Evolutionary conservation across 30 jellyfish, hydroid and myxozoan species (phyloP).

Genomic region (Morbakka virulenta): DNA sequence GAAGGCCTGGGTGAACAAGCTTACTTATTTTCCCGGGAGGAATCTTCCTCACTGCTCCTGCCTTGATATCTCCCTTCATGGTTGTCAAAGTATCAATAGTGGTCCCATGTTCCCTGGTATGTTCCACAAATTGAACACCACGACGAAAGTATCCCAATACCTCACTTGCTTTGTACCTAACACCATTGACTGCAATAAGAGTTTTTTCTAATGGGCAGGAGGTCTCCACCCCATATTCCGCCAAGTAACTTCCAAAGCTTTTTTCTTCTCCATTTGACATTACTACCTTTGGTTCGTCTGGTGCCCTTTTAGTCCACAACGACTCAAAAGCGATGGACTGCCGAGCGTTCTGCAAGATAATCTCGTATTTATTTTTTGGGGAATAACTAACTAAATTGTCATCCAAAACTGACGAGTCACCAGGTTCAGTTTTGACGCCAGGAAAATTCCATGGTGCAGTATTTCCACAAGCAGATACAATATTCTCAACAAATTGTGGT

Average conservation of each 20-base stretch:
- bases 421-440: neutral
- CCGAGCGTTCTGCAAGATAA: neutral
- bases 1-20: constrained; percentile 86
- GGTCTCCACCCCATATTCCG: constrained; percentile 68
- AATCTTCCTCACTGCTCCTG: constrained; percentile 88
- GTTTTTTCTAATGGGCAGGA: constrained; percentile 81
- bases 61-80: constrained; percentile 46
- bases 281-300: constrained; percentile 72
- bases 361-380: neutral
- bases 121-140: constrained; percentile 94
- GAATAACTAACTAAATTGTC: neutral
- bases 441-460: constrained; percentile 13
- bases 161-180: constrained; percentile 80
- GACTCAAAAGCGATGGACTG: constrained; percentile 86
- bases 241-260: constrained; percentile 66
- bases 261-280: constrained; percentile 30
- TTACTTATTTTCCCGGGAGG: constrained; percentile 98
- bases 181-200: constrained; percentile 45
- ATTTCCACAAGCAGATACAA: constrained; percentile 74
- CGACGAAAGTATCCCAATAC: constrained; percentile 89
- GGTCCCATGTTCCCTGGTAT: constrained; percentile 70
- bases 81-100: constrained; percentile 83
- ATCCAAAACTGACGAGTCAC: neutral
- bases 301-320: constrained; percentile 89
- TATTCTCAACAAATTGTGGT: constrained; percentile 63